These are phyloP conservation scores for Octodonta nipae DNA, from an alignment of 2,888 invertebrate species.

Conservation along the genomic window DNA sequence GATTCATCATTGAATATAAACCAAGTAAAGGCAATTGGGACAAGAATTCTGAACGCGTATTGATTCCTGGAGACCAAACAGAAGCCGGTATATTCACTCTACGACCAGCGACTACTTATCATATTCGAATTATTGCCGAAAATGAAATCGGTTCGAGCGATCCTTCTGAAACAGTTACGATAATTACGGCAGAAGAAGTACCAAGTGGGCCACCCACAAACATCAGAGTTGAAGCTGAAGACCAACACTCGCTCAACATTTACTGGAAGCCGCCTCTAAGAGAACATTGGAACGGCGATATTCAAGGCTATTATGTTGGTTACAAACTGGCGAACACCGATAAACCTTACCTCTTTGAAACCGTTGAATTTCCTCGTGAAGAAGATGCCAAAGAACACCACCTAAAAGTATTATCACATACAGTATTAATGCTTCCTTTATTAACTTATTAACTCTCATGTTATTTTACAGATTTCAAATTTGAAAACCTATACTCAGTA, in stretches of 20 bases:
- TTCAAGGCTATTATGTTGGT: constrained; percentile 80
- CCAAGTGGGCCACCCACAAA: constrained; percentile 66
- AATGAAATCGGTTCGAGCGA: constrained; percentile 88
- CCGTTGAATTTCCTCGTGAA: constrained; percentile 81
- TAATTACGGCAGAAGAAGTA: constrained; percentile 86
- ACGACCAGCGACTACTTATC: constrained; percentile 82
- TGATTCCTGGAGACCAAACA: constrained; percentile 79
- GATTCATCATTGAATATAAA: constrained; percentile 80
- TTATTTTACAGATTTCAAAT: constrained; percentile 22
- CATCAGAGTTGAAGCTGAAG: constrained; percentile 73
- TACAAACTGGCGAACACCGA: constrained; percentile 74
- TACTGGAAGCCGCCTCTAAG: constrained; percentile 84
- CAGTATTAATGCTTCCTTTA: not conserved
- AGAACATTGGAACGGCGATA: constrained; percentile 86
- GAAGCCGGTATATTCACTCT: constrained; percentile 82
- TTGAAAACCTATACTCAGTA: constrained; percentile 83
- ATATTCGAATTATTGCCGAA: constrained; percentile 82
- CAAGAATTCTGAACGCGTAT: constrained; percentile 71
- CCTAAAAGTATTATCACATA: too few species aligned
- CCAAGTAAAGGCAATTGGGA: constrained; percentile 72
- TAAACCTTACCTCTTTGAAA: constrained; percentile 79
- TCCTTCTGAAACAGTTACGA: constrained; percentile 83
- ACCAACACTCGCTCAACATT: constrained; percentile 74
- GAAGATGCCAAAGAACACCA: constrained; percentile 85
- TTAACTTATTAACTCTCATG: not conserved